Evolutionary conservation across 2,113 vertebrate genomes (phyloP), one percentile per base, ranked within the genome.

Genomic region (Catharus fuscescens): DNA sequence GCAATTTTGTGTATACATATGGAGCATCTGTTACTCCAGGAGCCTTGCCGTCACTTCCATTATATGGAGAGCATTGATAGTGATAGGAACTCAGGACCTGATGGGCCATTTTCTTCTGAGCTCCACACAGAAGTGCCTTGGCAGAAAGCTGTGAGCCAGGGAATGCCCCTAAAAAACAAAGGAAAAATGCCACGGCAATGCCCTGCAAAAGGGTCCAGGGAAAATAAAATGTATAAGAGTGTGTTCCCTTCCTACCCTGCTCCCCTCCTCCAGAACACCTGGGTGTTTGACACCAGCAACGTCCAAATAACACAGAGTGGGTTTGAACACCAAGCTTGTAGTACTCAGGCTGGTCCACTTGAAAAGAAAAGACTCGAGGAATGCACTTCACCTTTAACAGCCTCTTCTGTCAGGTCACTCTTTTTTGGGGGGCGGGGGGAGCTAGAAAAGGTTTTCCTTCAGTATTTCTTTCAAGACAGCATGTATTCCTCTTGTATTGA

Each of bases 1-100:
- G 88, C 94, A 96, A 93, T 97, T 96, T 88, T 12, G n/a, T 64
- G 25, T 78, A 34, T 86, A 81, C 88, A 88, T 59, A 93, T 65
- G 77, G 76, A 96, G 94, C 92, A 97, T 92, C 96, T 97, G 95
- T 86, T 97, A 91, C 86, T 95, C 65, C 83, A 92, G 92, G 72
- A 96, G 73, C 36, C 94, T 95, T 91, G 89, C 95, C 73, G 76
- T 93, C 86, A 47, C 53, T 95, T 72, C 93, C 93, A 94, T 95
- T 93, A 94, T 45, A 84, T 74, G 80, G 76, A 88, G 47, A 64
- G 82, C 74, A 83, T 78, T 67, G 88, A 67, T 71, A 88, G 93
- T 28, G 69, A 60, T 86, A 93, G 85, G 79, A 95, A 62, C 88
- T 80, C 60, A 36, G 94, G 90, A 83, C 36, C 93, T 95, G 95